phyloP scores from a whole-genome alignment of 2,888 invertebrate genomes.

The Drepanosiphum platanoidis region DNA sequence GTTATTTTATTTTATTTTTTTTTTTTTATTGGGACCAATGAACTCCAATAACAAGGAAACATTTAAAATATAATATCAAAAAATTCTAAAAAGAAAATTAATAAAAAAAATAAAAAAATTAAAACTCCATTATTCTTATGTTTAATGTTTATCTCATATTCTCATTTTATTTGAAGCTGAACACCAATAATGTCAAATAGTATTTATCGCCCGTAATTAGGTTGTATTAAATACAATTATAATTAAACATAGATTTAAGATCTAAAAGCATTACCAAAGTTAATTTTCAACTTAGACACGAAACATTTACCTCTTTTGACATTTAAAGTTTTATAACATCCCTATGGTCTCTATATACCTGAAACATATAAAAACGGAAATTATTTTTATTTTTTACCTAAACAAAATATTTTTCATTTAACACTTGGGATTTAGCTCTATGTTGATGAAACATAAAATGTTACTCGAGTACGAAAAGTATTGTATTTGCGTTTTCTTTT shows the following conservation, averaged over 20 bases:
- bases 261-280: background rate
- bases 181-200: conserved; percentile 26
- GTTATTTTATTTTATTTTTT: conserved; percentile 12
- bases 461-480: background rate
- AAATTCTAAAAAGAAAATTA: conserved; percentile 28
- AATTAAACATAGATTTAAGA: background rate
- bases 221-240: background rate
- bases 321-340: too few relatives aligned
- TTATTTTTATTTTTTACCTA: background rate
- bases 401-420: background rate
- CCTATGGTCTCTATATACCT: too few relatives aligned
- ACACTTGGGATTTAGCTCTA: background rate
- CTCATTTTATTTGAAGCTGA: conserved; percentile 9
- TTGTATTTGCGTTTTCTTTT: background rate
- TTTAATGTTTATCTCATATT: conserved; percentile 14
- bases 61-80: conserved; percentile 13
- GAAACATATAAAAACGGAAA: too few relatives aligned
- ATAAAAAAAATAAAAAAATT: conserved; percentile 4
- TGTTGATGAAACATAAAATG: background rate
- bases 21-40: conserved; percentile 59
- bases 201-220: background rate
- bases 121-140: background rate
- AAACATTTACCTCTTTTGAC: too few relatives aligned
- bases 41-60: conserved; percentile 42
- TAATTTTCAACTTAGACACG: too few relatives aligned